Base-by-base conservation (phyloP, 2,888 invertebrate species). In the Octodonta nipae region DNA sequence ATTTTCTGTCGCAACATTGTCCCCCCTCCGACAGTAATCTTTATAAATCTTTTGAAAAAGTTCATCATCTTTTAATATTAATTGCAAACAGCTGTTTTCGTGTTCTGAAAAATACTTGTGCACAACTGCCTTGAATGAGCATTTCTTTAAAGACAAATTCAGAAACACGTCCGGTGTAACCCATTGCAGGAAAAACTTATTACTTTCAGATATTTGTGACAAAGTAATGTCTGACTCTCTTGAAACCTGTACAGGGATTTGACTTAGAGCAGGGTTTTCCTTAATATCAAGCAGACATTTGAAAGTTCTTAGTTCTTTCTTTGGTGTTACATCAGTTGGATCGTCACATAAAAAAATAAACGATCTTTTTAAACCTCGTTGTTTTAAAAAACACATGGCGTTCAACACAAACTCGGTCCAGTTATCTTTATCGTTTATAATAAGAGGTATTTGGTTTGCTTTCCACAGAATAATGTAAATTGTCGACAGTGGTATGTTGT, bases 391-490 rank as follows among this genome's bases (percentile, higher is more conserved):
- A 13, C 15, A 36, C 13, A 48, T 43, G 6, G 45, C 35, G 12
- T 41, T 28, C 5, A 47, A 22, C 15, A 47, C 36, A 10, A 41
- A 42, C 4, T 35, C 33, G 12, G 45, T 39, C 12, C 39, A 38
- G 12, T 33, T 15, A n/a, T 40, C 30, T 34, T 43, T 36, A 8
- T 41, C 26, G 7, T 35, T 30, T 4, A 49, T 26, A 13, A 44
- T 10, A 8, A 49, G 30, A 5, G 49, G 44, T 17, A 43, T 40
- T 13, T 42, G 34, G 2, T 44, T 45, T 5, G 43, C 39, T 35
- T 49, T 49, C 49, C 49, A 49, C 31, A 49, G 46, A 10, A 44
- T 35, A 5, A 35, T 40, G 28, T 47, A 49, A 2, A 45, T 28
- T 28, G 36, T 37, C 5, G 36, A 28, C 8, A 49, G 22, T 5